Evolutionary conservation across 2,113 vertebrate genomes (phyloP).

Genomic region (Micronycteris hirsuta): DNA sequence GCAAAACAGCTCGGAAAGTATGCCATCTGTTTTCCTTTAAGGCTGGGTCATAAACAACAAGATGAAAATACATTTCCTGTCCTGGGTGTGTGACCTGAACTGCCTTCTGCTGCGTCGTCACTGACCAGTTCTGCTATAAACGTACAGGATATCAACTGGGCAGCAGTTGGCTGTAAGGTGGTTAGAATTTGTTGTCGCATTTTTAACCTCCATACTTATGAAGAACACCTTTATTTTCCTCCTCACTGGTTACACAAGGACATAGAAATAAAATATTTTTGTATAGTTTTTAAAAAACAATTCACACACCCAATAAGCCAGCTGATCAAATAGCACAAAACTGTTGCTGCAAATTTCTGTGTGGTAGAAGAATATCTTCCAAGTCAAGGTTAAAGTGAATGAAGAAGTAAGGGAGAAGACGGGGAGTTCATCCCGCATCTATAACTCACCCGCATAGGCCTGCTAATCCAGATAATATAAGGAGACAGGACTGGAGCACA

Average conservation of each 20-base stretch:
- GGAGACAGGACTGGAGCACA: not conserved
- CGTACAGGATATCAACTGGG: constrained; percentile 31
- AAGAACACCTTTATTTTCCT: constrained; percentile 48
- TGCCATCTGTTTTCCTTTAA: constrained; percentile 79
- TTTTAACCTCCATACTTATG: constrained; percentile 19
- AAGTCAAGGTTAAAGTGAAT: constrained; percentile 20
- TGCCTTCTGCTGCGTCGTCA: constrained; percentile 57
- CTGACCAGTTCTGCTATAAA: constrained; percentile 59
- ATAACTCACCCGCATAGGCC: not conserved
- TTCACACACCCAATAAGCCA: constrained; percentile 40
- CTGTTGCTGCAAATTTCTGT: constrained; percentile 33
- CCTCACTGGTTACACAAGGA: constrained; percentile 63
- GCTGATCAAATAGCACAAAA: constrained; percentile 12
- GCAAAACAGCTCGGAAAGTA: constrained; percentile 73
- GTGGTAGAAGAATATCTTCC: not conserved
- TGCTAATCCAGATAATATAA: not conserved
- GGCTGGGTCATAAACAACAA: constrained; percentile 78
- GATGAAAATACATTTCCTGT: constrained; percentile 75
- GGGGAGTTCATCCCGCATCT: not conserved
- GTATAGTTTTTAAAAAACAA: not conserved
- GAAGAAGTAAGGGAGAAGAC: not conserved
- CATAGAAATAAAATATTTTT: constrained; percentile 49
- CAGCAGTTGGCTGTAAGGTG: constrained; percentile 5
- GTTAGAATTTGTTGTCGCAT: not conserved
- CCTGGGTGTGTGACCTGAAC: constrained; percentile 72